Evolutionary conservation across 2,888 invertebrate genomes (phyloP).

Genomic region (Amiota minor): DNA sequence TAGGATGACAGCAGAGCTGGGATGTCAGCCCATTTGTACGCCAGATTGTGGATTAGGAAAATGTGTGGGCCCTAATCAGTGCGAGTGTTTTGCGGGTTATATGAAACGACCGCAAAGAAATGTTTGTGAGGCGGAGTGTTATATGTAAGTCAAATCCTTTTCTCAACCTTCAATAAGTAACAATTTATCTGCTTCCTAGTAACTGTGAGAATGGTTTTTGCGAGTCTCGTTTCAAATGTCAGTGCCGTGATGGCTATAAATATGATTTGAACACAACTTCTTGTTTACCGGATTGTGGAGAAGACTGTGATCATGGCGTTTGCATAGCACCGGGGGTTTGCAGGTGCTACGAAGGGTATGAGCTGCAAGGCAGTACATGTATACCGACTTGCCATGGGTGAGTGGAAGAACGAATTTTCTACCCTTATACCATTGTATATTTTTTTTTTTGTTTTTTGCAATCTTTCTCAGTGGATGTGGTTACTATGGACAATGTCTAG

Average conservation of each 20-base stretch:
- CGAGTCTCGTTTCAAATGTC: conserved; percentile 71
- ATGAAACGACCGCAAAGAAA: conserved; percentile 62
- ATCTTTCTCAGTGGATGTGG: conserved; percentile 61
- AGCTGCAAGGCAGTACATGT: conserved; percentile 65
- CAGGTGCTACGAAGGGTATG: conserved; percentile 77
- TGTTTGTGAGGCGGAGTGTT: conserved; percentile 69
- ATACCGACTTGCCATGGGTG: conserved; percentile 63
- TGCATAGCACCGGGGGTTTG: conserved; percentile 79
- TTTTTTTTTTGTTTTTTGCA: neutral
- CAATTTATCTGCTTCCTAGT: conserved; percentile 39
- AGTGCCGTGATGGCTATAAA: conserved; percentile 69
- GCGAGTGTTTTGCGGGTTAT: conserved; percentile 73
- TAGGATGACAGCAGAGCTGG: conserved; percentile 57
- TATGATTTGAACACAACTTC: conserved; percentile 61
- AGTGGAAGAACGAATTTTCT: too few relatives aligned
- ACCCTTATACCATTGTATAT: neutral
- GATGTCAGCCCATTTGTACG: conserved; percentile 69
- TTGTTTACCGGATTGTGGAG: conserved; percentile 66
- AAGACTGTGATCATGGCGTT: conserved; percentile 74
- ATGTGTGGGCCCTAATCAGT: conserved; percentile 67
- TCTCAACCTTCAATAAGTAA: neutral
- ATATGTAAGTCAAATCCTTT: conserved; percentile 59
- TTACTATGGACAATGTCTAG: conserved; percentile 64
- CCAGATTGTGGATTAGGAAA: conserved; percentile 70
- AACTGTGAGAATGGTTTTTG: conserved; percentile 75